These are phyloP conservation scores for Percina caprodes DNA, from an alignment of 2,113 vertebrate genomes.

Conservation along the genomic window DNA sequence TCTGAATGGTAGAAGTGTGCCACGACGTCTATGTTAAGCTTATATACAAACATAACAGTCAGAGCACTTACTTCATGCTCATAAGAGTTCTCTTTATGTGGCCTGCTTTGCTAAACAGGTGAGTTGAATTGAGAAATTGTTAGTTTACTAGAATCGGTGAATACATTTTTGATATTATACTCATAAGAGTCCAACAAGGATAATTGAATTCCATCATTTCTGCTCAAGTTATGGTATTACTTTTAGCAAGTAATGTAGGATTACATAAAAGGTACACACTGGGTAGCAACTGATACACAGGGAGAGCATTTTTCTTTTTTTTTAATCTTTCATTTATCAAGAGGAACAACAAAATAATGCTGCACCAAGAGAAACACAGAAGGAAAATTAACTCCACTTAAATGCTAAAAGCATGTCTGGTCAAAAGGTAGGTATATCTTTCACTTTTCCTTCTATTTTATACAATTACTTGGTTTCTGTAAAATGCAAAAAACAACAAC, in stretches of 20 bases:
- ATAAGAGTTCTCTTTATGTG: neutral
- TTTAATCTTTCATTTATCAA: neutral
- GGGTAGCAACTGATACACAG: neutral
- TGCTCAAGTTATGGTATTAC: neutral
- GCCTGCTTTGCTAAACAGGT: no score
- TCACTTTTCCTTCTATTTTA: neutral
- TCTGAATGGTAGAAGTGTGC: neutral
- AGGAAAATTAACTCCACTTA: neutral
- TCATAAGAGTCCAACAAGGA: conserved; percentile 5
- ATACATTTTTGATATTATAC: neutral
- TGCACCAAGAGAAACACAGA: neutral
- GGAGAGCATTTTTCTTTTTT: neutral
- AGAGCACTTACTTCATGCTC: neutral
- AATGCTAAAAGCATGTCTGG: neutral
- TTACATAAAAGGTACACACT: neutral
- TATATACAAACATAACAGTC: neutral
- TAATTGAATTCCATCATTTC: conserved; percentile 24
- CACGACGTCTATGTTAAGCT: neutral
- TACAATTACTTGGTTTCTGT: neutral
- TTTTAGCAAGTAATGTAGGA: neutral
- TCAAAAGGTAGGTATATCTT: neutral
- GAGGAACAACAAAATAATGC: neutral
- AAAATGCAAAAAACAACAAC: neutral
- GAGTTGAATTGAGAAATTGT: neutral
- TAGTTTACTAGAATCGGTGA: neutral